phyloP scores from a whole-genome alignment of 2,113 vertebrate species.

The Planiliza haematocheilus region DNA sequence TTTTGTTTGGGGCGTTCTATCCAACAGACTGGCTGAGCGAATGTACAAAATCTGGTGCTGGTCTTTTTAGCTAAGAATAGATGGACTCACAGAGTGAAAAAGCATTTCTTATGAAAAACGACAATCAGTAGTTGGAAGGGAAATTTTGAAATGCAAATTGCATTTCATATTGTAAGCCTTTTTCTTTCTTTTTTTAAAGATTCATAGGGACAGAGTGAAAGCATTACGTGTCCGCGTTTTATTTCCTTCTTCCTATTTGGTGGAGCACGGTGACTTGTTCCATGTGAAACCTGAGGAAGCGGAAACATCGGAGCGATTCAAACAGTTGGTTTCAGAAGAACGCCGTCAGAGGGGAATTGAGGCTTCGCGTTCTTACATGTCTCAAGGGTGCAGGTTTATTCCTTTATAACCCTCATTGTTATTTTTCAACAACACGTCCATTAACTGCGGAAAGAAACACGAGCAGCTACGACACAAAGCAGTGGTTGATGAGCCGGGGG shows the following conservation, averaged over 20 bases:
- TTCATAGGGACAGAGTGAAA: background rate
- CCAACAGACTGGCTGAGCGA: background rate
- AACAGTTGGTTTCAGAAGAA: background rate
- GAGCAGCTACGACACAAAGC: background rate
- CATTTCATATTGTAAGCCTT: background rate
- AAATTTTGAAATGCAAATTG: constrained; percentile 35
- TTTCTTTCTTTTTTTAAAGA: background rate
- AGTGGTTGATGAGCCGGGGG: background rate
- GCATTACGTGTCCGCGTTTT: background rate
- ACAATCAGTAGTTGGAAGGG: constrained; percentile 26
- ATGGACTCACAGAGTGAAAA: background rate
- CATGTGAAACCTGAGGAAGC: background rate
- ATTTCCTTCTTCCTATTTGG: background rate
- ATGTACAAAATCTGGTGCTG: background rate
- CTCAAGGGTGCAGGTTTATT: background rate
- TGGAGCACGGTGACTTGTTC: background rate
- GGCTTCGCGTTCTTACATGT: background rate
- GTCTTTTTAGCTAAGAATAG: constrained; percentile 22
- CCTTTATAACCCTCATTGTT: background rate
- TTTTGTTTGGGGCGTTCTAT: background rate
- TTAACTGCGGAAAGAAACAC: background rate
- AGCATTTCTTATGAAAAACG: background rate
- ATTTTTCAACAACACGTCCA: constrained; percentile 9
- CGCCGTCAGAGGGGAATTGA: background rate
- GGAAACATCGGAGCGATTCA: background rate